Evolutionary conservation across 2,888 invertebrate genomes (phyloP).

Genomic region (Diplazon laetatorius): DNA sequence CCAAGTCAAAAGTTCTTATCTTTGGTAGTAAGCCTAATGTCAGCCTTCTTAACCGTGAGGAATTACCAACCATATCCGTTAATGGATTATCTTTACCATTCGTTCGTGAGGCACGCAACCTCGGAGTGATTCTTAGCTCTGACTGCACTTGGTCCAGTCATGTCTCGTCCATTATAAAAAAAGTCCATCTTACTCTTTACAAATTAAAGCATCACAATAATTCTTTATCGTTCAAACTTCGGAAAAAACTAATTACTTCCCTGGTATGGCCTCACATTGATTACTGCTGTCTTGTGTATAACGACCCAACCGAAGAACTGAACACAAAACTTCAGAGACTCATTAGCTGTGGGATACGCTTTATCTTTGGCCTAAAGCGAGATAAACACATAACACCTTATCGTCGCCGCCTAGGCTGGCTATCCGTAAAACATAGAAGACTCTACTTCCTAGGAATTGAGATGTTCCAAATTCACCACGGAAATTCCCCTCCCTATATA

Average conservation of each 20-base stretch:
- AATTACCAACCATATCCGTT: neutral
- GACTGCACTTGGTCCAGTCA: neutral
- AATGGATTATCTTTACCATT: neutral
- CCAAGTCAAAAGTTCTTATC: constrained; percentile 18
- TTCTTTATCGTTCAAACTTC: neutral
- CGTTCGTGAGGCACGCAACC: neutral
- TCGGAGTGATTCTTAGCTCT: no score
- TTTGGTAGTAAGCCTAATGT: neutral
- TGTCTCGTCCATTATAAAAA: neutral
- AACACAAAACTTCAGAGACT: neutral
- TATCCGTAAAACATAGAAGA: no score
- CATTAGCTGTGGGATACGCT: neutral
- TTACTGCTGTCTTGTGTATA: neutral
- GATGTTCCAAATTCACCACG: no score
- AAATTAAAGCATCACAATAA: neutral
- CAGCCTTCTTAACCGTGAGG: neutral
- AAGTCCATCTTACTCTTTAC: neutral
- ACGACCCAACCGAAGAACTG: neutral
- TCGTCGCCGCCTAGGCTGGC: neutral
- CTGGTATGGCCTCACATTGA: neutral
- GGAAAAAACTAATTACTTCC: neutral
- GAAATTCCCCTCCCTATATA: no score
- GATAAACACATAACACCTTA: neutral
- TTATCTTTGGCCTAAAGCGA: neutral
- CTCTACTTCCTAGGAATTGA: no score